A percentile compares a stretch with the other conserved stretches of the same genome.
phyloP scores from a whole-genome alignment of 2,797 vertebrate species.

The Merluccius polli region DNA sequence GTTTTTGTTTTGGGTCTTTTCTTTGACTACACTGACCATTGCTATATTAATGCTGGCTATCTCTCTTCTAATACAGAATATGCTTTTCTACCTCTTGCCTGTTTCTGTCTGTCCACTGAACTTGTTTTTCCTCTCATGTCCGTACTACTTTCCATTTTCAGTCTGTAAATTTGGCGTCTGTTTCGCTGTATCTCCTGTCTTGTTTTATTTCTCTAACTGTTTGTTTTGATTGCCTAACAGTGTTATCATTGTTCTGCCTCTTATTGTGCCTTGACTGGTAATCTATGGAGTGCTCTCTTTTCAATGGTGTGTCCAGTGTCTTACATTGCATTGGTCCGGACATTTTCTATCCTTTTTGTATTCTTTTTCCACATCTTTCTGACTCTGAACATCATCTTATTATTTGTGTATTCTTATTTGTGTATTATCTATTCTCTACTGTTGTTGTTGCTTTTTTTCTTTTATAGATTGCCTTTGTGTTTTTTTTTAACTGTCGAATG shows the following conservation, averaged over 20 bases:
- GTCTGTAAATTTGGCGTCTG: constrained; percentile 43
- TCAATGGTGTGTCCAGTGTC: constrained; percentile 40
- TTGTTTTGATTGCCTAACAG: constrained; percentile 47
- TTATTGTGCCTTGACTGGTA: constrained; percentile 68
- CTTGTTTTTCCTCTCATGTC: constrained; percentile 50
- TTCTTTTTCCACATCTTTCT: constrained; percentile 44
- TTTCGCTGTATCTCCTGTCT: constrained; percentile 26
- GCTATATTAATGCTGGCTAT: constrained; percentile 73
- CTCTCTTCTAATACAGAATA: constrained; percentile 67
- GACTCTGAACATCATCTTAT: constrained; percentile 2
- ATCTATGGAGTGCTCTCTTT: constrained; percentile 61
- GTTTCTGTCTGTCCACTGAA: constrained; percentile 54
- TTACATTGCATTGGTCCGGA: constrained; percentile 48
- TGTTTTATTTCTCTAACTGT: constrained; percentile 27
- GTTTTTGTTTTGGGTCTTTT: constrained; percentile 61
- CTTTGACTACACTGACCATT: constrained; percentile 71
- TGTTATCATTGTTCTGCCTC: constrained; percentile 59
- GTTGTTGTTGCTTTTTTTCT: constrained; percentile 35
- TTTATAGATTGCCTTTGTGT: constrained; percentile 47
- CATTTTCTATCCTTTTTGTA: constrained; percentile 43
- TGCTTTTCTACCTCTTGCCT: constrained; percentile 51
- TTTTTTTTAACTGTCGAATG: constrained; percentile 61
- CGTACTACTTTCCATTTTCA: constrained; percentile 51
- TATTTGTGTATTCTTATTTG: background rate
- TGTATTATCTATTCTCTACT: background rate